Percentiles rank a stretch among this genome's conserved stretches.
phyloP scores from a whole-genome alignment of 2,888 invertebrate genomes.

The Trichopoda pennipes region DNA sequence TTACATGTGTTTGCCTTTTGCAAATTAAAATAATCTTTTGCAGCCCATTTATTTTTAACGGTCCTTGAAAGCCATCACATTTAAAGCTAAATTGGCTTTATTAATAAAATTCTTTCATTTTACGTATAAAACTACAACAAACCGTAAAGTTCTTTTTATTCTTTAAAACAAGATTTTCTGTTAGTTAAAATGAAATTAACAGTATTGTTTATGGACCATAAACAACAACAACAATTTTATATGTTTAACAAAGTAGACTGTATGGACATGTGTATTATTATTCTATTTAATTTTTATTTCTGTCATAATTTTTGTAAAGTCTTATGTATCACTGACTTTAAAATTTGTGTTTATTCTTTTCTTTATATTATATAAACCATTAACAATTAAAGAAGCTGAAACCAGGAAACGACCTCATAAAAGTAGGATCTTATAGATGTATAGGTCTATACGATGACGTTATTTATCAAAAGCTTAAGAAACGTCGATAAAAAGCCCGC shows the following conservation, averaged over 20 bases:
- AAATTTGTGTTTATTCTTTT: too few relatives aligned
- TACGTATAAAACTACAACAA: slow-evolving; percentile 8
- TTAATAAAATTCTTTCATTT: slow-evolving; percentile 64
- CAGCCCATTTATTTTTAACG: slow-evolving; percentile 78
- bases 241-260: not conserved
- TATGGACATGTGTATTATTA: not conserved
- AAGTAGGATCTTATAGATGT: too few relatives aligned
- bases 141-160: slow-evolving; percentile 7
- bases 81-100: slow-evolving; percentile 78
- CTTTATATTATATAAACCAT: too few relatives aligned
- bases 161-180: slow-evolving; percentile 5
- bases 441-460: too few relatives aligned
- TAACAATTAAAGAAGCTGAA: too few relatives aligned
- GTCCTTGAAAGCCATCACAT: slow-evolving; percentile 77
- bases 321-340: too few relatives aligned
- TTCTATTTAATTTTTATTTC: too few relatives aligned
- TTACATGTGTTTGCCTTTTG: slow-evolving; percentile 72
- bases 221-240: slow-evolving; percentile 1
- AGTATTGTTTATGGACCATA: slow-evolving; percentile 18
- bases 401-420: too few relatives aligned
- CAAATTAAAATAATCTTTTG: slow-evolving; percentile 79
- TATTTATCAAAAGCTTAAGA: too few relatives aligned
- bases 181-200: slow-evolving; percentile 40
- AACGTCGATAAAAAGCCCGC: too few relatives aligned
- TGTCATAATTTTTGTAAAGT: too few relatives aligned